Base-by-base conservation (phyloP, 2,797 vertebrate species). In the Smutsia gigantea region DNA sequence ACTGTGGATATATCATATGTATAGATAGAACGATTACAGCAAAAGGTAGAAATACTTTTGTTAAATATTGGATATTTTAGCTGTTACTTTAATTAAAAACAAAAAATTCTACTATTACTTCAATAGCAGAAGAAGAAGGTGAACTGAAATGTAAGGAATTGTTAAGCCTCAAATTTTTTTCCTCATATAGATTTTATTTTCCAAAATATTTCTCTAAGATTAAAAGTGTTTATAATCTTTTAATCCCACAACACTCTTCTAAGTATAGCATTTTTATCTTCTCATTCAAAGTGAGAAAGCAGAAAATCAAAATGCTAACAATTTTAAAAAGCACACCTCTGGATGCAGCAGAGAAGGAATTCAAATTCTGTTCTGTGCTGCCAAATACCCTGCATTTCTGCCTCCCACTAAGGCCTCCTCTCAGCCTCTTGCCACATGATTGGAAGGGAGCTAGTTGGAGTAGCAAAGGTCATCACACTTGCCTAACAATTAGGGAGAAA, bases 271-370 rank as follows among this genome's bases (percentile, higher is more conserved):
- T 19, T 82, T 46, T 93, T 82, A 64, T 59, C 46, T 5, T 61
- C 46, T 59, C 51, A 39, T 78, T 89, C 37, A 49, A 84, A 66
- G 25, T 17, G 27, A 85, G 29, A 83, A 81, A 86, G 7, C 34
- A 97, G 37, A 88, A 31, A 83, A 68, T 94, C 18, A 92, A 94
- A 87, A 77, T 46, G 3, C 49, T 92, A 64, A 82, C 29, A 63
- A 59, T 59, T 86, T 68, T 72, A 53, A 27, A 94, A 94, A 94
- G 21, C 34, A 66, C 0, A 64, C 7, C 37, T 87, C n/a, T 66
- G 12, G 10, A 39, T 21, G 34, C 18, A 87, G 6, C 46, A 75
- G 61, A 92, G 63, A 92, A 71, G 3, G 25, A 83, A 75, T 29
- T 78, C 27, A 82, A 72, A 68, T 79, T 78, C n/a, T 55, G 18